Conservation (phyloP, 2,113 vertebrate species). For the Rhinoptilus africanus region DNA sequence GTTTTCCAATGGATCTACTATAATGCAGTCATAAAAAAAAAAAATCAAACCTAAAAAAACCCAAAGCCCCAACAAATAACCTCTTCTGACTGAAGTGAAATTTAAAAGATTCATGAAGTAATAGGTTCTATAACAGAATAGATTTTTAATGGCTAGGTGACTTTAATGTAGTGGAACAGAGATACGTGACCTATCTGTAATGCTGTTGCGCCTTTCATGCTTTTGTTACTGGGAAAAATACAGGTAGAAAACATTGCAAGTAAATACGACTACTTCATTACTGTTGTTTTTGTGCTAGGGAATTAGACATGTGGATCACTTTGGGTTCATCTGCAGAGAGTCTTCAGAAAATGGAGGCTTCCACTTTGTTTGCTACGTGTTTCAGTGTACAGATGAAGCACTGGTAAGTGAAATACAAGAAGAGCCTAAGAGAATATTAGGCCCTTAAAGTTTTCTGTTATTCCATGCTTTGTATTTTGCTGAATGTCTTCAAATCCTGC, state of each 20-base stretch:
- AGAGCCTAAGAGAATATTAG: background rate
- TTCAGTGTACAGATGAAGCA: slow-evolving; percentile 93
- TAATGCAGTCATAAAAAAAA: background rate
- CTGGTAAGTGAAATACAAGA: slow-evolving; percentile 81
- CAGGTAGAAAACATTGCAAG: background rate
- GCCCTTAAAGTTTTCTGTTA: background rate
- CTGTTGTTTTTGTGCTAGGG: slow-evolving; percentile 76
- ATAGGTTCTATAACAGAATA: background rate
- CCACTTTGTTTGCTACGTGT: slow-evolving; percentile 95
- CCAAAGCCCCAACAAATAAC: background rate
- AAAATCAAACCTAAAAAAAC: background rate
- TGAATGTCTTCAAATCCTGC: background rate
- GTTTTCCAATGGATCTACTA: background rate
- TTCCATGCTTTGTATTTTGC: background rate
- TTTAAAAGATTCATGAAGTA: background rate
- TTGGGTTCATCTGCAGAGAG: slow-evolving; percentile 98
- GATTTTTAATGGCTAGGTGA: background rate
- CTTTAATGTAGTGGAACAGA: background rate
- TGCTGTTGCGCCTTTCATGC: background rate
- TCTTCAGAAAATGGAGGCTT: slow-evolving; percentile 84
- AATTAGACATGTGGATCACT: slow-evolving; percentile 96
- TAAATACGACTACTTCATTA: background rate
- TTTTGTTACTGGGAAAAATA: background rate
- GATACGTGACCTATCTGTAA: background rate
- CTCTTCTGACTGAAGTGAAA: background rate